Evolutionary conservation across 2,113 vertebrate genomes (phyloP), one percentile per base, ranked within the genome.

Genomic region (Datnioides undecimradiatus): DNA sequence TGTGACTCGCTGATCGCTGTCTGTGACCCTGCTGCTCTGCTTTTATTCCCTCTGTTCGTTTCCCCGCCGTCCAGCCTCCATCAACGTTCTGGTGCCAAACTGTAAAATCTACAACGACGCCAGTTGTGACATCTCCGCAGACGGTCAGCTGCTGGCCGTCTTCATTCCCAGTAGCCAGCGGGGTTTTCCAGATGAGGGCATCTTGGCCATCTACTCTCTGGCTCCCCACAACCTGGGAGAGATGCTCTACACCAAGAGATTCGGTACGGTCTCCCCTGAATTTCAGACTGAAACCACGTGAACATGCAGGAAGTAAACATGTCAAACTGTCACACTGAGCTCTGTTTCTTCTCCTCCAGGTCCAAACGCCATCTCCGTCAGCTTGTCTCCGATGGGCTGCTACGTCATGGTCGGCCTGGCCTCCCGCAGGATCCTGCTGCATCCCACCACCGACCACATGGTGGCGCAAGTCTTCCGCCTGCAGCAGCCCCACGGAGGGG

Each of bases 101-200:
- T 99, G 98, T 92, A 99, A 99, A 90, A 99, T 99, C 93, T 99
- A 99, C 95, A 99, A 99, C 6, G 98, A 99, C 29, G 98, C 98
- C 23, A 99, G 98, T 85, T 99, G 98, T 19, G 98, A 99, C 93
- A 98, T 99, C 91, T 99, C 98, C 17, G 96, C 97, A 0, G 97
- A 99, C 58, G 98, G 98, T 49, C 97, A 99, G 89, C 96, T 99
- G 60, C 94, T 99, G 86, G 98, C 98, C 5, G 98, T 98, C 31
- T 99, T 99, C 88, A 98, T 99, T 88, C 98, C 98, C 72, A 98
- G 98, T 93, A 99, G 97, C 54, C 98, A 99, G 76, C 95, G 98
- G 38, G 98, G 97, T 63, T 99, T 99, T 75, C 97, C 97, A 1
- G 98, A 99, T 59, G 98, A 99, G 90, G 98, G 98, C 89, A 97